Base-by-base conservation (phyloP, 2,888 invertebrate genomes). In the Noctua comes region DNA sequence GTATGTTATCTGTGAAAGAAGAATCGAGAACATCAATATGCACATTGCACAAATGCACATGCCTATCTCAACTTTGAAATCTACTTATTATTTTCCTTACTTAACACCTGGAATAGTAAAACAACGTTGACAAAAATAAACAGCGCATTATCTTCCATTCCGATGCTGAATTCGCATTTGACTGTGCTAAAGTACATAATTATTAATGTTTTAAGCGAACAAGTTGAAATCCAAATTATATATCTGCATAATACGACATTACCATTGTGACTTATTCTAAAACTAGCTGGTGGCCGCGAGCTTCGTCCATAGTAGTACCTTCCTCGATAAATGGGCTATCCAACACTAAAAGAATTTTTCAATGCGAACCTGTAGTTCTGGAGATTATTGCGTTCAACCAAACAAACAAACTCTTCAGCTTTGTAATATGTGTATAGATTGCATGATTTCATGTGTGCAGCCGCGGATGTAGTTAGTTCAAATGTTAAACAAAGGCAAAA, bases 1-100 rank as follows among this genome's bases (percentile, higher is more conserved):
- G 88, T 95, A 96, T 0, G 95, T 95, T 51, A 96, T 95, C 96
- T 96, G 90, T 93, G 87, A 71, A 91, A 92, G 13, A 48, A 51
- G 11, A 62, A n/a, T n/a, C 1, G 36, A 46, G 66, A 66, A 43
- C n/a, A 46, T 48, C 27, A 54, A 27, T 59, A 54, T n/a, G 21
- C 21, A 65, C 24, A 40, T n/a, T 65, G 5, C 2, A 40, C 31
- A 46, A 40, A 16, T 65, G 5, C 2, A 40, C 31, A 46, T 27
- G 36, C n/a, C 8, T 40, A 1, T 24, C 10, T 40, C 0, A 5
- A 59, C 6, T 2, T 1, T 43, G 43, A 16, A 65, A 7, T 4
- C 24, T 46, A 24, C 16, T 31, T 31, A 65, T 40, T 11, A 31
- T 46, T 68, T 73, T 31, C 1, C 8, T 62, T 18, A 27, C n/a